Base-by-base conservation (phyloP, 2,888 invertebrate genomes). In the Synergus japonicus region DNA sequence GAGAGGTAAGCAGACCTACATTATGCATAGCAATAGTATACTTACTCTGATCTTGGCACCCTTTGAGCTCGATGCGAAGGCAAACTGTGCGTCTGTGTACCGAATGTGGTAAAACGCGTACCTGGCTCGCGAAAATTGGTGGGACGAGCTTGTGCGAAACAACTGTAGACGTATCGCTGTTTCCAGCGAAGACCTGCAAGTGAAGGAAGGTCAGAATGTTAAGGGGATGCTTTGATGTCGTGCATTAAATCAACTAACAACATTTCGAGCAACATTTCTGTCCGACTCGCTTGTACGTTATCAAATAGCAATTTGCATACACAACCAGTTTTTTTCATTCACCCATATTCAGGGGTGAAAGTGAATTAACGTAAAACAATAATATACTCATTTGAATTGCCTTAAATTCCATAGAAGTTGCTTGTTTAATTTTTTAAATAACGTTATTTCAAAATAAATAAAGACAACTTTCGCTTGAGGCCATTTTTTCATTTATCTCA, bases 71-170 rank as follows among this genome's bases (percentile, higher is more conserved):
- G 82, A 96, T 94, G 77, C 96, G 93, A 88, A 97, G 93, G 91
- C 97, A 97, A 79, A 96, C 95, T 4, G 96, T 96, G 81, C 96
- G 93, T 15, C 94, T 93, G 88, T 95, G 95, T 60, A 95, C 93
- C 87, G 96, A 95, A 92, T 95, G 95, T 1, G 97, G 97, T 79
- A 96, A 93, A 82, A 97, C 93, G 76, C 96, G 94, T 73, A 97
- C 93, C 89, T 94, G 94, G 84, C 94, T 94, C 29, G 96, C 96
- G 84, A 96, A 95, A 82, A 97, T 94, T 10, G 96, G 95, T 4
- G 96, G 96, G 88, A 95, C 93, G 84, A 96, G 93, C 81, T 94
- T 93, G 85, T 95, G 94, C 78, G 94, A 93, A 77, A 96, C 95
- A 15, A 95, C 94, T 0, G 95, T 94, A 82, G 95, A 94, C 0